Evolutionary conservation across 2,888 invertebrate genomes (phyloP).

Genomic region (Cordilura impudica): DNA sequence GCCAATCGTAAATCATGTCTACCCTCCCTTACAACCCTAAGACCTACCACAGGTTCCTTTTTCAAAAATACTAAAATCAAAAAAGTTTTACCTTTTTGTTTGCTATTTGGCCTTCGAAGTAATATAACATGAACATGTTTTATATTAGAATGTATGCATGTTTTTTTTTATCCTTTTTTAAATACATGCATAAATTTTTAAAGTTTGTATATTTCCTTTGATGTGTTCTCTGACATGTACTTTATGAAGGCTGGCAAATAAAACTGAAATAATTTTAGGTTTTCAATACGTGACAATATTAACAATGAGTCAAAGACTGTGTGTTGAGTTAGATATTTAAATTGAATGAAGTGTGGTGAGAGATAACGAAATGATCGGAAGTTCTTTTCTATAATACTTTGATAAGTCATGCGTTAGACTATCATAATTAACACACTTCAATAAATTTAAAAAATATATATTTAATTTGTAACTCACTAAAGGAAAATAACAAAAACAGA

Average conservation of each 20-base stretch:
- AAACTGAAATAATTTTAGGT: conserved; percentile 58
- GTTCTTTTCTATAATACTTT: conserved; percentile 51
- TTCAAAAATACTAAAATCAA: too few relatives aligned
- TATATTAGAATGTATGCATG: not conserved
- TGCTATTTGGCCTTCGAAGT: conserved; percentile 7
- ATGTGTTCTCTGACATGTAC: conserved; percentile 53
- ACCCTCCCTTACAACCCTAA: too few relatives aligned
- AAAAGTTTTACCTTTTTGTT: conserved; percentile 25
- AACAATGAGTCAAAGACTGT: conserved; percentile 33
- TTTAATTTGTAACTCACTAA: not conserved
- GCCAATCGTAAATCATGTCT: too few relatives aligned
- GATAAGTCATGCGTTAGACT: conserved; percentile 53
- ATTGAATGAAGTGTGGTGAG: not conserved
- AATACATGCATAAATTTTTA: conserved; percentile 33
- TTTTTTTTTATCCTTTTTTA: not conserved
- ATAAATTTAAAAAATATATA: too few relatives aligned
- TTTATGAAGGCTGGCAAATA: conserved; percentile 41
- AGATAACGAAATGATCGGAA: conserved; percentile 60
- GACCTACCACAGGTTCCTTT: too few relatives aligned
- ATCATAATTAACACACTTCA: not conserved
- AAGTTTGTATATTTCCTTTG: conserved; percentile 46
- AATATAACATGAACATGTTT: conserved; percentile 4
- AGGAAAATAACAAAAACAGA: not conserved
- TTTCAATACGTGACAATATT: conserved; percentile 60
- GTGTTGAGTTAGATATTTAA: not conserved